Evolutionary conservation across 2,888 invertebrate genomes (phyloP).

Genomic region (Chromoteleia sp.): DNA sequence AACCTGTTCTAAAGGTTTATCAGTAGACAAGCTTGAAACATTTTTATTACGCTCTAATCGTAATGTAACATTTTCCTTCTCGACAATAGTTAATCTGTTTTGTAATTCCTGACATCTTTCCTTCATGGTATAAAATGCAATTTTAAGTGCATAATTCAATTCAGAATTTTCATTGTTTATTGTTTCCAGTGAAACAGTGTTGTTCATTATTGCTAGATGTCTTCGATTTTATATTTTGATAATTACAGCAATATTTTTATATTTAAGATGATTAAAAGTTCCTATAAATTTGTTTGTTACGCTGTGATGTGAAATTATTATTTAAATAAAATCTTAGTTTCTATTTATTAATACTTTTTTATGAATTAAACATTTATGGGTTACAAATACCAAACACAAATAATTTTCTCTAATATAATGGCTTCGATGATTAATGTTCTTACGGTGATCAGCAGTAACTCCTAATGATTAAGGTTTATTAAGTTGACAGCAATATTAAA

Average conservation of each 20-base stretch:
- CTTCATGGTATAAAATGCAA: constrained; percentile 92
- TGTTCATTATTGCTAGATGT: constrained; percentile 29
- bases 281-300: too few species aligned
- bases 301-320: too few species aligned
- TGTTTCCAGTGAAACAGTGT: constrained; percentile 38
- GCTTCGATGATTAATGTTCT: too few species aligned
- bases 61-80: constrained; percentile 91
- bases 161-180: constrained; percentile 69
- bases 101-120: constrained; percentile 92
- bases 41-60: constrained; percentile 83
- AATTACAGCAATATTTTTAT: background rate
- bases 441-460: too few species aligned
- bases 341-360: too few species aligned
- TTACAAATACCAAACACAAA: too few species aligned
- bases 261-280: too few species aligned
- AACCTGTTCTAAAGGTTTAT: constrained; percentile 69
- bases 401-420: too few species aligned
- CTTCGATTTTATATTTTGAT: background rate
- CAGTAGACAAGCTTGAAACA: constrained; percentile 63
- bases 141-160: constrained; percentile 88
- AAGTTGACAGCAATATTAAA: too few species aligned
- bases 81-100: constrained; percentile 88
- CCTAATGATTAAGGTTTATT: too few species aligned
- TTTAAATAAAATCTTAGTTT: too few species aligned
- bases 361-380: too few species aligned